Evolutionary conservation across 2,888 invertebrate genomes (phyloP).

Genomic region (Aporophyla nigra): DNA sequence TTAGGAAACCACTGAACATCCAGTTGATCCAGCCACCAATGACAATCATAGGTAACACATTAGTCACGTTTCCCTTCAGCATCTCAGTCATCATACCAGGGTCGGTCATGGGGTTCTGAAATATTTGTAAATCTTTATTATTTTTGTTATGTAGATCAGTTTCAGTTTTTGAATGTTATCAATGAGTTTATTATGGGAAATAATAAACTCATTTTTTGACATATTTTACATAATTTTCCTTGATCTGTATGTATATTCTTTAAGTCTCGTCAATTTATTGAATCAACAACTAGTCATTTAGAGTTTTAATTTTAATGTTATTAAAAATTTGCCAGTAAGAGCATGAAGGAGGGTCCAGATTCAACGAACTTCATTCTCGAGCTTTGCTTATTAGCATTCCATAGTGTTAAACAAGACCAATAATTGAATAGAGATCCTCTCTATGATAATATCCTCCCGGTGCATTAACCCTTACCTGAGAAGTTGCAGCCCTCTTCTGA

Average conservation of each 20-base stretch:
- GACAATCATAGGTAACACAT: slow-evolving; percentile 99
- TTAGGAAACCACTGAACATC: slow-evolving; percentile 99
- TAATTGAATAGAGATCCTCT: neutral
- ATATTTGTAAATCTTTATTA: slow-evolving; percentile 33
- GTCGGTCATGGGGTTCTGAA: slow-evolving; percentile 98
- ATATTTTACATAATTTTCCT: slow-evolving; percentile 1
- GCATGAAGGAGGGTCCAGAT: neutral
- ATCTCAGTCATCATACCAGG: slow-evolving; percentile 99
- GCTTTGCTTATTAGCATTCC: neutral
- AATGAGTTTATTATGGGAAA: neutral
- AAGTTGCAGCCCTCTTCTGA: slow-evolving; percentile 96
- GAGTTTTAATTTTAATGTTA: neutral
- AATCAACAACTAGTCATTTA: neutral
- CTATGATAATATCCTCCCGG: neutral
- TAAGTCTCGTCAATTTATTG: neutral
- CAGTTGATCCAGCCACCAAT: slow-evolving; percentile 99
- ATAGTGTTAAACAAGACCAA: no score
- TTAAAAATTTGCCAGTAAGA: neutral
- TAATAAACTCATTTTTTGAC: neutral
- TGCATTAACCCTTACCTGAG: slow-evolving; percentile 85
- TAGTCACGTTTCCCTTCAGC: slow-evolving; percentile 99
- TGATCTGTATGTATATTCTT: neutral
- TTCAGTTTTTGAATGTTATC: neutral
- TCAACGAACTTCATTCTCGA: no score
- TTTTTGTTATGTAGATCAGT: neutral